Percentiles rank a stretch among this genome's conserved stretches.
These are phyloP conservation scores for Mastacembelus armatus DNA, from an alignment of 2,797 vertebrate species.

Conservation along the genomic window DNA sequence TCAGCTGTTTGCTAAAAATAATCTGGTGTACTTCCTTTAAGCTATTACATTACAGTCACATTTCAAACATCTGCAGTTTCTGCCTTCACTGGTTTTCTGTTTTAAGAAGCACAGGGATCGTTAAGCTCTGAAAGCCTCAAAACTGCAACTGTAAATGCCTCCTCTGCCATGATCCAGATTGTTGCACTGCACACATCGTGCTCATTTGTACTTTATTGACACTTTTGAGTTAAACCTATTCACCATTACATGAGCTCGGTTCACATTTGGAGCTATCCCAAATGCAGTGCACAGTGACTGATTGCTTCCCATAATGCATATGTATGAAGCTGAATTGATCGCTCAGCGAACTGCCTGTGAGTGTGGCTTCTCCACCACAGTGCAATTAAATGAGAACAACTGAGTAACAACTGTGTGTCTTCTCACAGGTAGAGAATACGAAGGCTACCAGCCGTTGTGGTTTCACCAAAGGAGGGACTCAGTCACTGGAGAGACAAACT, in stretches of 20 bases:
- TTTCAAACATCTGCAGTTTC: constrained; percentile 16
- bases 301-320: constrained; percentile 46
- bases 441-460: constrained; percentile 92
- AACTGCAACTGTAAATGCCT: constrained; percentile 15
- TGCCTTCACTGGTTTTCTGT: constrained; percentile 13
- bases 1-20: background rate
- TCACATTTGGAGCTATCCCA: constrained; percentile 45
- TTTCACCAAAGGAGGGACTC: constrained; percentile 93
- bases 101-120: constrained; percentile 8
- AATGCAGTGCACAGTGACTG: constrained; percentile 40
- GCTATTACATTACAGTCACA: background rate
- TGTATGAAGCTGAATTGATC: constrained; percentile 38
- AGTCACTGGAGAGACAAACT: constrained; percentile 90
- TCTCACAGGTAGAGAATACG: constrained; percentile 88
- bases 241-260: constrained; percentile 8
- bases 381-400: background rate
- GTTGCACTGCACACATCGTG: constrained; percentile 16
- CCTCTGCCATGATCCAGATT: constrained; percentile 10
- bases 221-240: constrained; percentile 19
- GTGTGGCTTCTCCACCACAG: constrained; percentile 43
- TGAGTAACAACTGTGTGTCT: constrained; percentile 38
- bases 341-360: constrained; percentile 44
- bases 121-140: constrained; percentile 10
- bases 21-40: background rate
- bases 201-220: constrained; percentile 19